A percentile compares a stretch with the other conserved stretches of the same genome.
Conservation (phyloP, 2,797 vertebrate species). For the Onychomys arenicola region DNA sequence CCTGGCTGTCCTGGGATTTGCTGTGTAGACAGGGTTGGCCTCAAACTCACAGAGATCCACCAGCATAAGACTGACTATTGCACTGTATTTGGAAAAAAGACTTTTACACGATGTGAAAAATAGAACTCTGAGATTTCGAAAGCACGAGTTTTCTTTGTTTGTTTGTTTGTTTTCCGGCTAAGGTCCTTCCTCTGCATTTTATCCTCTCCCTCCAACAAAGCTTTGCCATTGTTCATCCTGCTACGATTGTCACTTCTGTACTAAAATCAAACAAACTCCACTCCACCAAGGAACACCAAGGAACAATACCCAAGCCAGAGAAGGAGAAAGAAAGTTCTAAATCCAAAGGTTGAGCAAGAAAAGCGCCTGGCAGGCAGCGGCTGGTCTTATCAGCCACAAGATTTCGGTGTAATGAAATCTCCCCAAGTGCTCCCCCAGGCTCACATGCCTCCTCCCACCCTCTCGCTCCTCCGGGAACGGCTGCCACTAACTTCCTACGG, state of each 20-base stretch:
- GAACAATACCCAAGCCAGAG: not conserved
- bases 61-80: not conserved
- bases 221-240: not conserved
- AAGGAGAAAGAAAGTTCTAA: conserved; percentile 33
- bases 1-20: not conserved
- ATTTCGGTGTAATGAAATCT: not conserved
- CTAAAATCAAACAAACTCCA: conserved; percentile 15
- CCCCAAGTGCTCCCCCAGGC: not conserved
- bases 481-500: not conserved
- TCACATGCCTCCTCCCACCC: not conserved
- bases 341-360: not conserved
- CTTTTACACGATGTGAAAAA: conserved; percentile 9
- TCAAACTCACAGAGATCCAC: not conserved
- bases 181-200: not conserved
- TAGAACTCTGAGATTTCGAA: not conserved
- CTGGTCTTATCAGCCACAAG: not conserved
- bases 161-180: conserved; percentile 10
- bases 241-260: not conserved
- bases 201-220: not conserved
- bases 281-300: not conserved
- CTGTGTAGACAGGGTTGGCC: not conserved
- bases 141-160: not conserved
- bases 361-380: not conserved
- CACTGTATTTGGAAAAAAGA: not conserved
- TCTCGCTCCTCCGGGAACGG: not conserved